Evolutionary conservation across 2,113 vertebrate species (phyloP).

Genomic region (Corydoras sp.): DNA sequence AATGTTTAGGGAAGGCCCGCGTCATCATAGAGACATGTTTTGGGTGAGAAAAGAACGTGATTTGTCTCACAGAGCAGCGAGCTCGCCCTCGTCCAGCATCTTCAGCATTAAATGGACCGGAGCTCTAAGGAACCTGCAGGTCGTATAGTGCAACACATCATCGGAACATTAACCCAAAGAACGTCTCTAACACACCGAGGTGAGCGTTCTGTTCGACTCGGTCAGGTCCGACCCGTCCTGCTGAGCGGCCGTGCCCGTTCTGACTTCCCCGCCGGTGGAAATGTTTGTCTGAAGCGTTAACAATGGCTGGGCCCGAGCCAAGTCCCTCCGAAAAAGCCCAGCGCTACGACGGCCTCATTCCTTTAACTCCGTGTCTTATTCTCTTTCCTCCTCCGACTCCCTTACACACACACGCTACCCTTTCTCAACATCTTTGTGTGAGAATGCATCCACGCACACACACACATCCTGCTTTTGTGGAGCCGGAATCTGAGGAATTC

Average conservation of each 20-base stretch:
- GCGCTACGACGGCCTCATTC: conserved; percentile 10
- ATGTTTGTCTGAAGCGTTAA: conserved; percentile 63
- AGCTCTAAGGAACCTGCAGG: no score
- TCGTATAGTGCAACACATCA: no score
- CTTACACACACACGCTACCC: conserved; percentile 13
- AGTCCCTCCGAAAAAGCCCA: conserved; percentile 44
- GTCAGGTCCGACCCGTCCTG: not conserved
- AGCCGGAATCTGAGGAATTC: conserved; percentile 66
- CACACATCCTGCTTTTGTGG: conserved; percentile 75
- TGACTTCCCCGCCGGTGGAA: conserved; percentile 58
- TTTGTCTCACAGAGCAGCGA: no score
- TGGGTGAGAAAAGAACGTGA: no score
- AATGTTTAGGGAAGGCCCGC: no score
- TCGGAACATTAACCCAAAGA: no score
- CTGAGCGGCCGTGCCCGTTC: conserved; percentile 11
- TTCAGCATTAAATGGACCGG: no score
- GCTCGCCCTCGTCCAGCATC: no score
- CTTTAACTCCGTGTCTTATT: conserved; percentile 14
- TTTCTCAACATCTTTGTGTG: conserved; percentile 48
- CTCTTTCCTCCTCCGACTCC: not conserved
- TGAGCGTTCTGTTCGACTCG: not conserved
- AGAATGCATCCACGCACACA: conserved; percentile 60
- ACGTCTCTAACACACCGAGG: no score
- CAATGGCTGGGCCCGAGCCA: conserved; percentile 64
- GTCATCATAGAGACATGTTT: no score